Base-by-base conservation (phyloP, 2,797 vertebrate genomes). In the Arremon aurantiirostris region DNA sequence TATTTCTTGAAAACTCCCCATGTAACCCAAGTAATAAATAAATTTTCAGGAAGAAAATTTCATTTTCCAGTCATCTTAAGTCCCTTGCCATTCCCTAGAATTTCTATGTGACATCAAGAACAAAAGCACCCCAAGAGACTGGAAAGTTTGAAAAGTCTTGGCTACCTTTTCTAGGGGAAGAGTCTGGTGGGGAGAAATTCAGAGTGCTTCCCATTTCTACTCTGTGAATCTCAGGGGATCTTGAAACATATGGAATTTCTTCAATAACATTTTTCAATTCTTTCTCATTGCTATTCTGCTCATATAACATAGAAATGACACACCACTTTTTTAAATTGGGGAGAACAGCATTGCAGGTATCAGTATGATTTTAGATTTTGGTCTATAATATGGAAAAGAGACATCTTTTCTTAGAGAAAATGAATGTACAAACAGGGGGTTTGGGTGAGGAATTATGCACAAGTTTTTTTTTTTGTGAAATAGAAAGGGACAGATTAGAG, bases 181-280 rank as follows among this genome's bases (percentile, higher is more conserved):
- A 41, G 3, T 39, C 41, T 49, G 11, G 4, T 59, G 8, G 6
- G 18, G 19, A 50, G 12, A 79, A 86, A 72, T 32, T 64, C 22
- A 7, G 46, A 75, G 12, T 49, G 27, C 13, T 82, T 86, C 27
- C 11, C 15, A 49, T n/a, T 90, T 89, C 57, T 78, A 12, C 7
- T 76, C 24, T 50, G 18, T 66, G 39, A 72, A 44, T 87, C 55
- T 65, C 53, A 26, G 19, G 28, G 24, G 37, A 55, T 50, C 61
- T 70, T 73, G 39, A 93, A 69, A 32, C 19, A 37, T 27, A 63
- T 22, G 4, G 75, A 85, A 70, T 88, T 88, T 77, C 35, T 55
- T 47, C 86, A 90, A 14, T 14, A 89, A 22, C 11, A 35, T 59
- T 77, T 94, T 92, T 93, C 68, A 75, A 18, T 12, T 34, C 32